Percentiles rank a stretch among this genome's conserved stretches.
phyloP scores from a whole-genome alignment of 2,797 vertebrate genomes.

The Gorsachius magnificus region DNA sequence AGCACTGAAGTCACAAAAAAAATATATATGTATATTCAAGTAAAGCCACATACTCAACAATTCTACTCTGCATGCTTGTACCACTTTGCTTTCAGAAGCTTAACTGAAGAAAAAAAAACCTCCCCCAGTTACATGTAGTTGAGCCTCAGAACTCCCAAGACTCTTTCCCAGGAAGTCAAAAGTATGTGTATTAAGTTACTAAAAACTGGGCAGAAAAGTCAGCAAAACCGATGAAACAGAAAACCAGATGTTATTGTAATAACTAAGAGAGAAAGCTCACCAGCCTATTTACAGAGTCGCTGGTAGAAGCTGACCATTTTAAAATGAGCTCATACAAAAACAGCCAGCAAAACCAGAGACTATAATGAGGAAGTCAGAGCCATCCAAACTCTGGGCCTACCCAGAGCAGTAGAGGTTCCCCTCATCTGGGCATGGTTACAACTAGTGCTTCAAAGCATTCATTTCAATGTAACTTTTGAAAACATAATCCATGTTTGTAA shows the following conservation, averaged over 20 bases:
- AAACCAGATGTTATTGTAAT: background rate
- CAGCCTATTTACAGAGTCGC: background rate
- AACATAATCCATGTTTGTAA: background rate
- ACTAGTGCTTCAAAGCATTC: background rate
- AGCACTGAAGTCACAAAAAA: constrained; percentile 82
- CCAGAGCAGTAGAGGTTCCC: background rate
- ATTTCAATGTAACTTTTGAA: background rate
- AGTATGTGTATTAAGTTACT: background rate
- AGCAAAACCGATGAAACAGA: accelerated
- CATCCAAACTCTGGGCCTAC: background rate
- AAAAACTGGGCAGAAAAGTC: background rate
- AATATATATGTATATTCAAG: background rate
- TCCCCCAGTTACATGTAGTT: background rate
- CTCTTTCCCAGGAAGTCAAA: background rate
- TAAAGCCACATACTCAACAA: background rate
- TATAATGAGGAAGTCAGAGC: background rate
- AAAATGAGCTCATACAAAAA: background rate
- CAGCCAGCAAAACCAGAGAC: background rate
- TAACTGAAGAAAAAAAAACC: background rate
- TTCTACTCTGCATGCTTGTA: background rate
- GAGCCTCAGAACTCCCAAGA: background rate
- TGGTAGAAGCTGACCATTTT: background rate
- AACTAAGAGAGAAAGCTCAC: background rate
- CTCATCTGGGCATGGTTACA: background rate
- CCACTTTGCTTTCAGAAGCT: background rate